A percentile compares a stretch with the other conserved stretches of the same genome.
Conservation (phyloP, 2,113 vertebrate genomes). For the Anhinga rufa region DNA sequence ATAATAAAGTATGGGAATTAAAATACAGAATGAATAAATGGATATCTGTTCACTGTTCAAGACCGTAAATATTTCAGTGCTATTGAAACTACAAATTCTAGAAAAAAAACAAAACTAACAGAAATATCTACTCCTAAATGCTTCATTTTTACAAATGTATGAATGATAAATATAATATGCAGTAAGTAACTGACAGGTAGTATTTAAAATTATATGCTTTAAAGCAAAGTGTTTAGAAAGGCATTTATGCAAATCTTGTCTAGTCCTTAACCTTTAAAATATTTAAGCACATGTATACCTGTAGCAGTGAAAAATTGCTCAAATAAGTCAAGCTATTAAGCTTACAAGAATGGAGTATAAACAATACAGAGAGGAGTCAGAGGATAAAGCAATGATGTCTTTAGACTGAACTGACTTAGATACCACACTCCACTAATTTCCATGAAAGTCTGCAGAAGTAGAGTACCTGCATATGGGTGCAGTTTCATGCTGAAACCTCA, state of each 20-base stretch:
- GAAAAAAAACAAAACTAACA: neutral
- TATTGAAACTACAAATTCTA: neutral
- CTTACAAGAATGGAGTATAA: neutral
- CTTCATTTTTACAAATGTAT: neutral
- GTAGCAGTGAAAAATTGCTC: neutral
- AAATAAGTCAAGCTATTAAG: neutral
- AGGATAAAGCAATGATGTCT: neutral
- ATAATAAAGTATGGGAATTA: neutral
- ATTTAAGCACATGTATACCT: neutral
- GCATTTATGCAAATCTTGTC: neutral
- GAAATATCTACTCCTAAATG: neutral
- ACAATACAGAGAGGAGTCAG: neutral
- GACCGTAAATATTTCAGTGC: neutral
- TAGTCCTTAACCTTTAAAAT: neutral
- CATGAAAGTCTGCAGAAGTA: neutral
- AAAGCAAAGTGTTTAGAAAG: neutral
- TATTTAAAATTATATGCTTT: neutral
- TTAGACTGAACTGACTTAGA: neutral
- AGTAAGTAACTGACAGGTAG: neutral
- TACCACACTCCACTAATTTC: neutral
- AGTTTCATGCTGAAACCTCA: neutral
- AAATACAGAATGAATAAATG: neutral
- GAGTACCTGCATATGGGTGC: neutral
- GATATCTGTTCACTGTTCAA: neutral
- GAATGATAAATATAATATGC: neutral